Base-by-base conservation (phyloP, 2,797 vertebrate species). In the Aldrovandia affinis region DNA sequence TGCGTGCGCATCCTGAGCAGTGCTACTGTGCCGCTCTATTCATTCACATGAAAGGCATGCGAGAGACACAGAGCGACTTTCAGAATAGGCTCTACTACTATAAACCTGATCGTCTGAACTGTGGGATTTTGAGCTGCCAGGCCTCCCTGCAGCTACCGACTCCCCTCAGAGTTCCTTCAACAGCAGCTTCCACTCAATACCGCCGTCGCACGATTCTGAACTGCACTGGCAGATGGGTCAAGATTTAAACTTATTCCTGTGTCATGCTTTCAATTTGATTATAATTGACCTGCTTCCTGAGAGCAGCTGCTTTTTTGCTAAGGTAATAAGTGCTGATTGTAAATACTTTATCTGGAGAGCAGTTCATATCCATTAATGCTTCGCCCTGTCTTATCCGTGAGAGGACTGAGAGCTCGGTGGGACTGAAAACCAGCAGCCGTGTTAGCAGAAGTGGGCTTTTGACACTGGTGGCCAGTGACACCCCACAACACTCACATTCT, bases 211-310 rank as follows among this genome's bases (percentile, higher is more conserved):
- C 84, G 89, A 91, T 94, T 95, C 93, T 92, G 88, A 91, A 91
- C 90, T 90, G 90, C 88, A 91, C 91, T 92, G 91, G 91, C 91
- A 93, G 89, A 90, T 85, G 91, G 92, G 92, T 95, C 93, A 95
- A 90, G 93, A 94, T 90, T 92, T 93, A 91, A 94, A 93, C 91
- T 92, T 91, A 86, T 92, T 92, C 91, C 90, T 94, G 90, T 92
- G 93, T 92, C 90, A 91, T 93, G 92, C 89, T 90, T 94, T 94
- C 92, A 77, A 92, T 93, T 91, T 90, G 92, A 92, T 94, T 93
- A 92, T 93, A 93, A 95, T 95, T 95, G 94, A 95, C 94, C 94
- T 83, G 85, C 87, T 85, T 91, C 88, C 88, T 91, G 92, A 92
- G 86, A 92, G 93, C 87, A 89, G 90, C 90, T 89, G 90, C 89